Evolutionary conservation across 2,113 vertebrate genomes (phyloP).

Genomic region (Misgurnus anguillicaudatus): DNA sequence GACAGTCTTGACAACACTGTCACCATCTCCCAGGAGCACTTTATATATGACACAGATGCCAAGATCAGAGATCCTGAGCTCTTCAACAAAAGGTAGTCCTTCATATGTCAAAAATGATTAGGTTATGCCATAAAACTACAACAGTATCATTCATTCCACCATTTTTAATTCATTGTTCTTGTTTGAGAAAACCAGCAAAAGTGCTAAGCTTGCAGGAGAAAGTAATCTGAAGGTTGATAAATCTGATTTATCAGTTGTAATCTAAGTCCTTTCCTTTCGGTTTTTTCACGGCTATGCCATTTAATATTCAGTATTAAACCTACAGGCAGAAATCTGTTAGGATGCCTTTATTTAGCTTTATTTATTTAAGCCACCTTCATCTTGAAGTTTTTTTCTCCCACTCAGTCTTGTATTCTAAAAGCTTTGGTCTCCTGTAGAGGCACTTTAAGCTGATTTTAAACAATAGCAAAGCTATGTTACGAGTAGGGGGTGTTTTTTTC

Average conservation of each 20-base stretch:
- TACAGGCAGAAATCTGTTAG: background rate
- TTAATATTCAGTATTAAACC: too few species aligned
- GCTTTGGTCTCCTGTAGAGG: conserved; percentile 3
- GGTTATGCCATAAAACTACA: too few species aligned
- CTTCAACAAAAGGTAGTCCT: conserved; percentile 83
- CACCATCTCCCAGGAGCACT: conserved; percentile 88
- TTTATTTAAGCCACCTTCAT: background rate
- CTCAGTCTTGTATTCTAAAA: background rate
- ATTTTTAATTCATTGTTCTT: too few species aligned
- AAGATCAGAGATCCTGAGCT: conserved; percentile 71
- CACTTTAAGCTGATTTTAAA: background rate
- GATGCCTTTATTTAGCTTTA: background rate
- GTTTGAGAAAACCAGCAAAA: too few species aligned
- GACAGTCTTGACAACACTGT: conserved; percentile 79
- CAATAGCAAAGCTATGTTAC: conserved; percentile 4
- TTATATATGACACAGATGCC: conserved; percentile 86
- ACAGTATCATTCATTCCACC: too few species aligned
- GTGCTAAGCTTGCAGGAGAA: too few species aligned
- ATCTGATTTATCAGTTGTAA: too few species aligned
- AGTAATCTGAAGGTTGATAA: too few species aligned
- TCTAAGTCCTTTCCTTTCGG: background rate
- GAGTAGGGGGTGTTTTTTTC: conserved; percentile 12
- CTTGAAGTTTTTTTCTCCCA: conserved; percentile 1
- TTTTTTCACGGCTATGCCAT: too few species aligned
- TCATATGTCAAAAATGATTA: too few species aligned